Evolutionary conservation across 2,797 vertebrate species (phyloP).

Genomic region (Microtus californicus): DNA sequence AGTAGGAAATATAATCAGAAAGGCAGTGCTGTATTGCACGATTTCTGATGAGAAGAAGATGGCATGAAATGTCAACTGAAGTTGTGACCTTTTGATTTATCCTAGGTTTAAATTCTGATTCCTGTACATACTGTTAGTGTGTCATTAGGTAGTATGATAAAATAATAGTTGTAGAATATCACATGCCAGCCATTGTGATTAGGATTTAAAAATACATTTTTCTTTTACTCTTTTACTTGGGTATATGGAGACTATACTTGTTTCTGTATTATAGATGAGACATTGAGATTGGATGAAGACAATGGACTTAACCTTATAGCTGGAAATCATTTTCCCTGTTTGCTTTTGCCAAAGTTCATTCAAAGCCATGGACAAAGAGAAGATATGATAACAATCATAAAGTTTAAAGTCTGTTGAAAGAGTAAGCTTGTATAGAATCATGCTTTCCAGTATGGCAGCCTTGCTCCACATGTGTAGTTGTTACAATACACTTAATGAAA

Average conservation of each 20-base stretch:
- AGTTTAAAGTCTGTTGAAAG: background rate
- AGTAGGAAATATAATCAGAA: constrained; percentile 20
- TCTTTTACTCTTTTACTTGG: constrained; percentile 8
- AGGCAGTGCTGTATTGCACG: background rate
- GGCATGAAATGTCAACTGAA: background rate
- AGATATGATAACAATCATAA: background rate
- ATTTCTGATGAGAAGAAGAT: background rate
- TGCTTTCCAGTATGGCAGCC: background rate
- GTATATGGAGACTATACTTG: background rate
- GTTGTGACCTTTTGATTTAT: constrained; percentile 24
- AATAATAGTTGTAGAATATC: constrained; percentile 12
- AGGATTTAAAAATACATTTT: constrained; percentile 1
- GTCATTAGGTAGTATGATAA: background rate
- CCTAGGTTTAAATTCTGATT: constrained; percentile 17
- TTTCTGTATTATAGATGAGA: constrained; percentile 29
- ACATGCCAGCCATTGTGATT: background rate
- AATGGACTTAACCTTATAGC: background rate
- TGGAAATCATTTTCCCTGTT: constrained; percentile 19
- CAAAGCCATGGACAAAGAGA: background rate
- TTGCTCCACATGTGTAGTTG: background rate
- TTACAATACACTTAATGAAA: constrained; percentile 14
- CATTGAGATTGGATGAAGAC: background rate
- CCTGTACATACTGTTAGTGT: background rate
- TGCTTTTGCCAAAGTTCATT: background rate
- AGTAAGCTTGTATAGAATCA: background rate